Percentiles rank a stretch among this genome's conserved stretches.
phyloP scores from a whole-genome alignment of 2,888 invertebrate genomes.

The Cryptocheilus praepositus region DNA sequence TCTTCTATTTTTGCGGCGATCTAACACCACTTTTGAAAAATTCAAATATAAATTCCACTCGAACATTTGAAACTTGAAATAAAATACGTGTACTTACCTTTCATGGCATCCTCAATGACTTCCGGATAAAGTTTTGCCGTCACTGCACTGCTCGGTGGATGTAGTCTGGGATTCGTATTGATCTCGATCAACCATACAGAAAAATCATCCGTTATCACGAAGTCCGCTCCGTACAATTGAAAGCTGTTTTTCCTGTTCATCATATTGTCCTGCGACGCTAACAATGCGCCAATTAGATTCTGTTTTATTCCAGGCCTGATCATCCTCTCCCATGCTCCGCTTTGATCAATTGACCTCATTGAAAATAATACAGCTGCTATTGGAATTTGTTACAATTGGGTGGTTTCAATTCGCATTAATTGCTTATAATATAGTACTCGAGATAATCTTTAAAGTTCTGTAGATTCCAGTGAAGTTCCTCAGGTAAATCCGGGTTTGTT shows the following conservation, averaged over 20 bases:
- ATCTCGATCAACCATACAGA: slow-evolving; percentile 53
- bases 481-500: slow-evolving; percentile 32
- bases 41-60: not conserved
- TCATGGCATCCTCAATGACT: slow-evolving; percentile 49
- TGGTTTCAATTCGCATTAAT: not conserved
- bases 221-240: slow-evolving; percentile 52
- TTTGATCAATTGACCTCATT: slow-evolving; percentile 34
- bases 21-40: slow-evolving; percentile 39
- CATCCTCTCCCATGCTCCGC: slow-evolving; percentile 43
- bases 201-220: slow-evolving; percentile 49
- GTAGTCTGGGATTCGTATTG: slow-evolving; percentile 47
- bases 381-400: not conserved
- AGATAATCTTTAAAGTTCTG: slow-evolving; percentile 48
- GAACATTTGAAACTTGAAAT: not conserved
- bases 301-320: slow-evolving; percentile 51
- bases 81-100: too few relatives aligned
- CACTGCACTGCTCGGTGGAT: slow-evolving; percentile 49
- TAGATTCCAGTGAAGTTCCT: slow-evolving; percentile 50
- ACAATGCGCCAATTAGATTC: slow-evolving; percentile 47
- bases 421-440: slow-evolving; percentile 21
- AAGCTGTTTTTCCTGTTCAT: slow-evolving; percentile 52
- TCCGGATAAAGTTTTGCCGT: slow-evolving; percentile 48
- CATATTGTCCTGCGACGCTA: slow-evolving; percentile 53
- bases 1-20: too few relatives aligned
- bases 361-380: not conserved